Conservation (phyloP, 2,888 invertebrate genomes). For the Nycteola revayana region DNA sequence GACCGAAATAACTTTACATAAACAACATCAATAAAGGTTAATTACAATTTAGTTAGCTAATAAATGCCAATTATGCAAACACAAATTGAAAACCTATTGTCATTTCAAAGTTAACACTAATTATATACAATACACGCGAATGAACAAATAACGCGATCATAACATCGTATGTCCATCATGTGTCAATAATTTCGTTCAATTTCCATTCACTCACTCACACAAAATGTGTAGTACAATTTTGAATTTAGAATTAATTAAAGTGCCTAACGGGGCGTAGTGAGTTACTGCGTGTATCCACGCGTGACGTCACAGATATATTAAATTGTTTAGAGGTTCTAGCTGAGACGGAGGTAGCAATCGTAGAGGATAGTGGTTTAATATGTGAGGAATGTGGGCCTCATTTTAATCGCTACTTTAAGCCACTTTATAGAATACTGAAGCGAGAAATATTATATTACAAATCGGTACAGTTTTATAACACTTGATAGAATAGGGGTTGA, state of each 20-base stretch:
- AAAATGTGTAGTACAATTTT: no score
- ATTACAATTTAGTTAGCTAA: slow-evolving; percentile 1
- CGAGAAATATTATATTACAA: no score
- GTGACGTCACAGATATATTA: slow-evolving; percentile 67
- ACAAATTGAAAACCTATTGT: no score
- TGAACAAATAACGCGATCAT: slow-evolving; percentile 9
- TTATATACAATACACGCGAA: background rate
- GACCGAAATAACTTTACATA: no score
- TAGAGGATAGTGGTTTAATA: no score
- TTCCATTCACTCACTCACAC: slow-evolving; percentile 9
- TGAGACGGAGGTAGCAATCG: slow-evolving; percentile 1
- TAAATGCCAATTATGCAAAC: background rate
- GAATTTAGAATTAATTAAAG: slow-evolving; percentile 77
- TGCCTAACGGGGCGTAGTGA: slow-evolving; percentile 68
- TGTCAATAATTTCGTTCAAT: slow-evolving; percentile 16
- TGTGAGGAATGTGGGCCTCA: background rate
- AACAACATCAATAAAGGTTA: background rate
- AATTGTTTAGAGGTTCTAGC: slow-evolving; percentile 49
- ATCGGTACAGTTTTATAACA: no score
- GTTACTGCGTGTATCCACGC: slow-evolving; percentile 65
- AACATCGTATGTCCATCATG: slow-evolving; percentile 1
- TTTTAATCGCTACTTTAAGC: no score
- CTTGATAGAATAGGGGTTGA: no score
- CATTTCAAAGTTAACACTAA: background rate
- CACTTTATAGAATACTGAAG: no score